A percentile compares a stretch with the other conserved stretches of the same genome.
phyloP scores from a whole-genome alignment of 2,797 vertebrate genomes.

The Tolypeutes matacus region DNA sequence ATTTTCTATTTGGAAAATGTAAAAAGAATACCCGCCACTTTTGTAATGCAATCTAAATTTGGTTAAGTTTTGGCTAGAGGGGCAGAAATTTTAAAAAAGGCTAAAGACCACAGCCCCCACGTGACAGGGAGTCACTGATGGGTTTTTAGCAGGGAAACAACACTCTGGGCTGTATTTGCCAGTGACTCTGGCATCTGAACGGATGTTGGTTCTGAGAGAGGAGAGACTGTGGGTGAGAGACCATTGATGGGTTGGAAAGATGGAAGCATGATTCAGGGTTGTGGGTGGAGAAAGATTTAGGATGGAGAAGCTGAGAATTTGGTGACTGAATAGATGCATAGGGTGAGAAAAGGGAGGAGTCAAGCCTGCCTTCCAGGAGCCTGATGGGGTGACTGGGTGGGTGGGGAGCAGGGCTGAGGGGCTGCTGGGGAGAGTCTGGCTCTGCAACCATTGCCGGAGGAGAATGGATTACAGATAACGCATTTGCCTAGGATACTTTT shows the following conservation, averaged over 20 bases:
- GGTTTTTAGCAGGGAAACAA: not conserved
- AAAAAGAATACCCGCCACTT: slow-evolving; percentile 7
- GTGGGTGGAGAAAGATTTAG: not conserved
- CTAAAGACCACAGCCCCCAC: not conserved
- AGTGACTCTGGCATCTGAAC: not conserved
- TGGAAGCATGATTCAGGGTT: not conserved
- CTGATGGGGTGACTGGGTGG: not conserved
- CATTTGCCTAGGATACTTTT: not conserved
- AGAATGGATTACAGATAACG: not conserved
- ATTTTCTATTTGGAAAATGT: not conserved
- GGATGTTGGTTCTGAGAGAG: not conserved
- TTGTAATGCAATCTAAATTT: slow-evolving; percentile 26
- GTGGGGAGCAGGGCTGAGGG: not conserved
- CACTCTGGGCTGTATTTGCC: not conserved
- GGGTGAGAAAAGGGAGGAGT: not conserved
- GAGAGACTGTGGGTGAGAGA: not conserved
- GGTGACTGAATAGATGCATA: not conserved
- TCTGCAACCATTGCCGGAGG: not conserved
- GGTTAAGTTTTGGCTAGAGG: slow-evolving; percentile 7
- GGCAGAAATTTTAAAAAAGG: not conserved
- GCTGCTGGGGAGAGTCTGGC: not conserved
- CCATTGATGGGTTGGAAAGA: not conserved
- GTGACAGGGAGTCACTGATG: not conserved
- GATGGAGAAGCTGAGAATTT: not conserved
- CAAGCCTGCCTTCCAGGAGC: not conserved